Evolutionary conservation across 1,140 invertebrate species (phyloP).

Genomic region (Steinernema khuongi): DNA sequence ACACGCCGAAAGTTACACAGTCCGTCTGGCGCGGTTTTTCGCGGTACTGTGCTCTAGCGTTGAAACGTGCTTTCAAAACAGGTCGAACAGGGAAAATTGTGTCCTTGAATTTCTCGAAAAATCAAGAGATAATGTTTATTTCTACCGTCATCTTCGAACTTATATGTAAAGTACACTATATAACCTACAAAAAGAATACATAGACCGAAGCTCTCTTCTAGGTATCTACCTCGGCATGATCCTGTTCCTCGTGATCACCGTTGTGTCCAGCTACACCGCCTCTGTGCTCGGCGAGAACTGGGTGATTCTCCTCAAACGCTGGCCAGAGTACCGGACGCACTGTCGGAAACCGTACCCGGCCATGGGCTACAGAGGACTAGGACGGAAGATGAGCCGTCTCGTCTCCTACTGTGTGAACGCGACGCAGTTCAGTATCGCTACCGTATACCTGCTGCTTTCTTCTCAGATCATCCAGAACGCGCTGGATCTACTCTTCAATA

Average conservation of each 20-base stretch:
- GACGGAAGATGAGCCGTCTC: slow-evolving; percentile 65
- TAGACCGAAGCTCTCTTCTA: slow-evolving; percentile 15
- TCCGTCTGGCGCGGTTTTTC: too few species aligned
- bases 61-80: too few species aligned
- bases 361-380: slow-evolving; percentile 67
- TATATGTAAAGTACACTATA: too few species aligned
- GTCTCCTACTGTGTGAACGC: slow-evolving; percentile 49
- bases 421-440: slow-evolving; percentile 55
- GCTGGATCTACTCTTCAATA: slow-evolving; percentile 60
- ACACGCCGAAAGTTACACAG: too few species aligned
- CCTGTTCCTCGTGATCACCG: slow-evolving; percentile 42
- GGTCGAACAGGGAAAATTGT: too few species aligned
- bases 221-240: slow-evolving; percentile 48
- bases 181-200: too few species aligned
- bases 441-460: slow-evolving; percentile 65
- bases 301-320: slow-evolving; percentile 69
- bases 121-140: too few species aligned
- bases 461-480: slow-evolving; percentile 63
- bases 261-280: slow-evolving; percentile 54
- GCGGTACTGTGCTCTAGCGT: too few species aligned
- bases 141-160: too few species aligned
- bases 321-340: slow-evolving; percentile 65
- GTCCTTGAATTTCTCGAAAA: neutral
- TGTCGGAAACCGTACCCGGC: slow-evolving; percentile 69
- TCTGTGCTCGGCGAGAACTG: slow-evolving; percentile 67